Evolutionary conservation across 1,140 invertebrate species (phyloP).

Genomic region (Palaemon carinicauda): DNA sequence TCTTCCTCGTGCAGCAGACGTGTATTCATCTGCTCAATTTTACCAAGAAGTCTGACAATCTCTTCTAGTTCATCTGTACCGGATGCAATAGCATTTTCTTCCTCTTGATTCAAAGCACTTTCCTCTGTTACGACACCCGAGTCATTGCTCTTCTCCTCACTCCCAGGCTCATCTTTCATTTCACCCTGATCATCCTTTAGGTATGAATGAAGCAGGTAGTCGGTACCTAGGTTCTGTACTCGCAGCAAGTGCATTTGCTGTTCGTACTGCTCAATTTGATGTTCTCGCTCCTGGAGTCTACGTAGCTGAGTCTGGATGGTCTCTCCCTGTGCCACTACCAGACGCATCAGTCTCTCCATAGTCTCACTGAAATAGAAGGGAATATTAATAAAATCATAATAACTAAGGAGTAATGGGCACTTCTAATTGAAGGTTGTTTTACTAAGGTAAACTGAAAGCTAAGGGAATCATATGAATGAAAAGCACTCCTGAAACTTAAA

Average conservation of each 20-base stretch:
- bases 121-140: conserved; percentile 68
- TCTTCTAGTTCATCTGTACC: conserved; percentile 67
- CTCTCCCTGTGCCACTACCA: conserved; percentile 82
- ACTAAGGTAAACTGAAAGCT: too few species aligned
- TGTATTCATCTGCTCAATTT: conserved; percentile 51
- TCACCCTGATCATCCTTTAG: conserved; percentile 68
- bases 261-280: conserved; percentile 79
- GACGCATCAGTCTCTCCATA: conserved; percentile 76
- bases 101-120: background rate
- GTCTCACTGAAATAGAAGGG: conserved; percentile 51
- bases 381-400: too few species aligned
- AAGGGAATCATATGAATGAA: too few species aligned
- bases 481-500: too few species aligned
- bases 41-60: conserved; percentile 3
- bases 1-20: conserved; percentile 56
- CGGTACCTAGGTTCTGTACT: conserved; percentile 78
- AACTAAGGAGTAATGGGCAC: too few species aligned
- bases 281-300: conserved; percentile 76
- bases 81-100: conserved; percentile 65
- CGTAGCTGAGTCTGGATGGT: conserved; percentile 78
- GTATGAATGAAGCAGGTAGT: conserved; percentile 84
- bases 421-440: too few species aligned
- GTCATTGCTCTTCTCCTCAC: conserved; percentile 67
- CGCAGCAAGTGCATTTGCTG: conserved; percentile 76
- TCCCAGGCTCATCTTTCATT: conserved; percentile 62